Evolutionary conservation across 2,797 vertebrate genomes (phyloP).

Genomic region (Lemur catta): DNA sequence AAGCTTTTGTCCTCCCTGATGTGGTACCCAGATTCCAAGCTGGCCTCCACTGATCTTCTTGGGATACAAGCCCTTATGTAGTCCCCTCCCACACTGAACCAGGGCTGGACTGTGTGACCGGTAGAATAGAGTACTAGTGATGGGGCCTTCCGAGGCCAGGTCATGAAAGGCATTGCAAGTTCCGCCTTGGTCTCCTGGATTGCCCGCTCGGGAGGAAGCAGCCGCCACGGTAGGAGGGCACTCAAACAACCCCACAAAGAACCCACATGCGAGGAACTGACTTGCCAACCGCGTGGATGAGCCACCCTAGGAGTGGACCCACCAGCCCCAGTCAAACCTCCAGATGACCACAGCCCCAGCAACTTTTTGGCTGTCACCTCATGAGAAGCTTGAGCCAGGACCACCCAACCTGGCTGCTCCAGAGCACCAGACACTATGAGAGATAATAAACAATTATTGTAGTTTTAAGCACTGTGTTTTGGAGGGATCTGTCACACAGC

Average conservation of each 20-base stretch:
- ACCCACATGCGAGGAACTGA: fast-evolving
- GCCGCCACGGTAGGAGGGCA: background rate
- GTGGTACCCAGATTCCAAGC: background rate
- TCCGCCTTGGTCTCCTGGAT: background rate
- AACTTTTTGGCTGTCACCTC: background rate
- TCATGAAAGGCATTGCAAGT: background rate
- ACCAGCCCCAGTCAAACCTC: background rate
- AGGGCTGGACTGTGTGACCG: background rate
- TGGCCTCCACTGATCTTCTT: fast-evolving
- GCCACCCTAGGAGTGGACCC: background rate
- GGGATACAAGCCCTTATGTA: background rate
- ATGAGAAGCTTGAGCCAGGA: background rate
- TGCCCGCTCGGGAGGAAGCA: background rate
- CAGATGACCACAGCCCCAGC: background rate
- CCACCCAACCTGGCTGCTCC: background rate
- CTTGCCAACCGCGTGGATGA: background rate
- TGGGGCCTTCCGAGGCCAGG: background rate
- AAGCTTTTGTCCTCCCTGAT: background rate
- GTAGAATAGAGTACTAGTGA: background rate
- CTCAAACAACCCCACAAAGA: background rate
- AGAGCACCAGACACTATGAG: background rate
- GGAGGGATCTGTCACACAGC: background rate
- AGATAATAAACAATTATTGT: too few relatives aligned
- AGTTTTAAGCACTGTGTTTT: background rate
- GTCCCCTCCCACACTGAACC: background rate